Conservation (phyloP, 2,797 vertebrate genomes). For the Vespertilio murinus region DNA sequence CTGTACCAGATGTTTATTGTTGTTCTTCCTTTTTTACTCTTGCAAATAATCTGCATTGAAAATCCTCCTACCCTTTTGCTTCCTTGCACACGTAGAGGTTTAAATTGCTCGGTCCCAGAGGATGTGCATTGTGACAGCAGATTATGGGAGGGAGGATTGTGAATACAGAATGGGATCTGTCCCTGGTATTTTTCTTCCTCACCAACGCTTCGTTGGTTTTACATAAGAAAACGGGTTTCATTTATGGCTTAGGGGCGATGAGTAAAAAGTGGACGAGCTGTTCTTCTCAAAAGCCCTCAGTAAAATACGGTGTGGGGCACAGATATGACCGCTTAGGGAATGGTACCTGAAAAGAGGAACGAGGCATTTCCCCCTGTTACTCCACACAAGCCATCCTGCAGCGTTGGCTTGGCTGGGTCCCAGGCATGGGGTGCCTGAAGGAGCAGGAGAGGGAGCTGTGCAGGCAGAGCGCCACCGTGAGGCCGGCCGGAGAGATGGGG, state of each 20-base stretch:
- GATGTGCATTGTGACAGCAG: not conserved
- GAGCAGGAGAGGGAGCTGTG: not conserved
- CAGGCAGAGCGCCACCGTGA: not conserved
- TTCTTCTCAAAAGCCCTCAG: conserved; percentile 2
- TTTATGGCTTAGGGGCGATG: not conserved
- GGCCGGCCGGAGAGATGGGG: not conserved
- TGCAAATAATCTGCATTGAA: not conserved
- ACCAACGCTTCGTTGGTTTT: not conserved
- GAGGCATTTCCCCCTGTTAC: not conserved
- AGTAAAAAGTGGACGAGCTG: conserved; percentile 22
- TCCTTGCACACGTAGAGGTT: not conserved
- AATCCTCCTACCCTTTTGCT: not conserved
- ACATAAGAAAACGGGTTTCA: not conserved
- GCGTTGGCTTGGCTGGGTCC: not conserved
- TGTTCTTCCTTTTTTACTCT: not conserved
- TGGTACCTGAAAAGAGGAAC: not conserved
- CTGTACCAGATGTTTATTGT: not conserved
- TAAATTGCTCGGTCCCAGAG: not conserved
- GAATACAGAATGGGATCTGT: not conserved
- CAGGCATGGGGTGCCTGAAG: fast-evolving
- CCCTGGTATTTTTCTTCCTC: not conserved
- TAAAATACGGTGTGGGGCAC: not conserved
- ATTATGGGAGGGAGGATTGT: not conserved
- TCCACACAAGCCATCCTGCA: not conserved
- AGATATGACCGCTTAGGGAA: not conserved